Percentiles rank a stretch among this genome's conserved stretches.
Conservation (phyloP, 1,140 invertebrate genomes). For the Drosophila mayri region DNA sequence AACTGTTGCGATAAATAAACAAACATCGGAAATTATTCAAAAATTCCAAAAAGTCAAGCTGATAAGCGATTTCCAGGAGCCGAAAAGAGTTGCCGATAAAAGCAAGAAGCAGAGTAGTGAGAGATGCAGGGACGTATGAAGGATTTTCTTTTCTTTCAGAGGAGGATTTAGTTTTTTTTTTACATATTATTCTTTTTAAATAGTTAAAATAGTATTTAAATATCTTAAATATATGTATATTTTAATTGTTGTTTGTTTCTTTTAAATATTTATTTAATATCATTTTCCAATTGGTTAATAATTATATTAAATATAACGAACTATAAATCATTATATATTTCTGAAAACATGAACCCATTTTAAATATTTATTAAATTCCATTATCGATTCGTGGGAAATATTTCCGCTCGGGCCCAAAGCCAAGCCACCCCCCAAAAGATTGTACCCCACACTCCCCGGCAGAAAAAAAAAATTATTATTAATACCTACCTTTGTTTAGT, state of each 20-base stretch:
- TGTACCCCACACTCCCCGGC: constrained; percentile 6
- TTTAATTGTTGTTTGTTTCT: too few relatives aligned
- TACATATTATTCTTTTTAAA: too few relatives aligned
- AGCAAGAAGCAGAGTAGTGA: neutral
- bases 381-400: constrained; percentile 80
- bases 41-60: constrained; percentile 65
- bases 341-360: too few relatives aligned
- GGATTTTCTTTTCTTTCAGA: too few relatives aligned
- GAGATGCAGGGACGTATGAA: neutral
- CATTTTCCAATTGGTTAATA: too few relatives aligned
- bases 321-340: too few relatives aligned
- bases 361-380: constrained; percentile 41
- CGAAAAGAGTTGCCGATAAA: constrained; percentile 1
- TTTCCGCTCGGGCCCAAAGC: constrained; percentile 21
- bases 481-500: constrained; percentile 42
- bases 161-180: neutral
- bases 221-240: too few relatives aligned
- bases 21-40: constrained; percentile 77
- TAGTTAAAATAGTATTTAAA: neutral
- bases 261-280: too few relatives aligned
- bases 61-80: constrained; percentile 58
- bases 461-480: constrained; percentile 7
- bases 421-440: neutral
- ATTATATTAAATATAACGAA: too few relatives aligned
- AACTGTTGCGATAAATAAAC: constrained; percentile 66